Evolutionary conservation across 2,113 vertebrate species (phyloP).

Genomic region (Barnardius zonarius): DNA sequence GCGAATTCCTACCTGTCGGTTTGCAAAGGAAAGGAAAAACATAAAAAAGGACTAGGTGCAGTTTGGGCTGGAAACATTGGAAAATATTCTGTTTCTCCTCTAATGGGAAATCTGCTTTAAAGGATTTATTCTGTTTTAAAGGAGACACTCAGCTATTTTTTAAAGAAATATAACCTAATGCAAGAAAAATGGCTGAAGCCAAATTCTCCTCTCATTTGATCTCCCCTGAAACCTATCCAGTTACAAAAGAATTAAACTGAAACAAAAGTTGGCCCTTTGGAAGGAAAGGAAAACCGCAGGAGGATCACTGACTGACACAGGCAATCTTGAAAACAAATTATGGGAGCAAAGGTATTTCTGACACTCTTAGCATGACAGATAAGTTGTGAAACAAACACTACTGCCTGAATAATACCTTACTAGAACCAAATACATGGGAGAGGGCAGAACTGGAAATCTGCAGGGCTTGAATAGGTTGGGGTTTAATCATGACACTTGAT

Average conservation of each 20-base stretch:
- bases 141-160: background rate
- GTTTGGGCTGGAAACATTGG: background rate
- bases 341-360: background rate
- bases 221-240: background rate
- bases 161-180: background rate
- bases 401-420: background rate
- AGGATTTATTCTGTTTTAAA: background rate
- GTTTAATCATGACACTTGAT: background rate
- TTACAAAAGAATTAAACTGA: background rate
- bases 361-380: background rate
- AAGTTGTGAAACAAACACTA: background rate
- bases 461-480: background rate
- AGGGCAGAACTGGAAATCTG: background rate
- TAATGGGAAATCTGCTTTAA: background rate
- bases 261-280: background rate
- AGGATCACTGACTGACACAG: background rate
- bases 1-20: background rate
- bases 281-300: background rate
- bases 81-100: conserved; percentile 39
- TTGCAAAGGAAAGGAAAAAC: background rate
- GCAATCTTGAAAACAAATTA: background rate
- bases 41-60: background rate
- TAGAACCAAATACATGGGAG: background rate
- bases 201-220: background rate
- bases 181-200: background rate